These are phyloP conservation scores for Amblyteles armatorius DNA, from an alignment of 2,888 invertebrate species.

Conservation along the genomic window DNA sequence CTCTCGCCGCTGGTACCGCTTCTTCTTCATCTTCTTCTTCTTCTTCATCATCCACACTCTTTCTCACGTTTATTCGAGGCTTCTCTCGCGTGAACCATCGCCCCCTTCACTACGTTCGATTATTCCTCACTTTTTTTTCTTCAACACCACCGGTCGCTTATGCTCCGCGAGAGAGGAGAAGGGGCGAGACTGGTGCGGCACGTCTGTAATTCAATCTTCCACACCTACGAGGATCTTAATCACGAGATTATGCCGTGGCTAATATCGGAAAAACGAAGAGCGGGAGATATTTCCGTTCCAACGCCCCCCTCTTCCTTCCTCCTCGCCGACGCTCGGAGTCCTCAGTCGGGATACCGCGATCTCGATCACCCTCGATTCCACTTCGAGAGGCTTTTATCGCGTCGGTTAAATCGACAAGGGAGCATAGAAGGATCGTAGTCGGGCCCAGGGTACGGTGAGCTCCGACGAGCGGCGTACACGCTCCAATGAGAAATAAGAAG, in stretches of 20 bases:
- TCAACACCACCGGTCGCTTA: neutral
- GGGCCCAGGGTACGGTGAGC: conserved; percentile 1
- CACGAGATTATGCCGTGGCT: conserved; percentile 75
- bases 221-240: conserved; percentile 78
- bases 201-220: conserved; percentile 77
- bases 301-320: conserved; percentile 6
- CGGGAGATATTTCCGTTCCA: conserved; percentile 19
- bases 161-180: conserved; percentile 3
- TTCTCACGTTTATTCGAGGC: conserved; percentile 49
- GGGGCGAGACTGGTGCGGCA: conserved; percentile 37
- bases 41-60: conserved; percentile 8
- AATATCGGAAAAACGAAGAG: conserved; percentile 71
- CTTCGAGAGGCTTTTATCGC: conserved; percentile 61
- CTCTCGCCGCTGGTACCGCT: conserved; percentile 34
- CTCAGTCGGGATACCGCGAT: conserved; percentile 49
- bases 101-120: neutral
- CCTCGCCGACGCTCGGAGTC: conserved; percentile 33
- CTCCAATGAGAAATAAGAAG: conserved; percentile 28
- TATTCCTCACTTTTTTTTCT: conserved; percentile 17
- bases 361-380: conserved; percentile 60
- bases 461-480: neutral
- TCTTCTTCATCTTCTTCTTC: conserved; percentile 35
- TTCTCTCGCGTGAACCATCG: conserved; percentile 31
- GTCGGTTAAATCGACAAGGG: conserved; percentile 46
- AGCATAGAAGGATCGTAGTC: conserved; percentile 24